Evolutionary conservation across 35 echinoderm and acorn worm species (phyloP).

Genomic region (Amphiura filiformis): DNA sequence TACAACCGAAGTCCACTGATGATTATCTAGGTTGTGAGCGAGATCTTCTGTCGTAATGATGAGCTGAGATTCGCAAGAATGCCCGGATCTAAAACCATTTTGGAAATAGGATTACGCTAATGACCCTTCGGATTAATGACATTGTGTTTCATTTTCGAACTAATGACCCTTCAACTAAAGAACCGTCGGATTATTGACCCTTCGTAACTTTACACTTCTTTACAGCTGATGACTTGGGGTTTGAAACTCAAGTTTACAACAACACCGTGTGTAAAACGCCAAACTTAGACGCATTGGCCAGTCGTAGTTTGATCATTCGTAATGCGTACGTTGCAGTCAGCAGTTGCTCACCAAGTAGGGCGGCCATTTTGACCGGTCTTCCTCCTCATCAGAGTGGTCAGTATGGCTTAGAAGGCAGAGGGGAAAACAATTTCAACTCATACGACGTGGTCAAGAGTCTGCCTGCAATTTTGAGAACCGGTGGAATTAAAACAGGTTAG

Average conservation of each 20-base stretch:
- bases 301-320: slow-evolving; percentile 61
- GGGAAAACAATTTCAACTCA: slow-evolving; percentile 69
- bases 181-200: too few species aligned
- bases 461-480: slow-evolving; percentile 52
- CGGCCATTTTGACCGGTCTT: slow-evolving; percentile 75
- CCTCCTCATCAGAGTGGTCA: slow-evolving; percentile 86
- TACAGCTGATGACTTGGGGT: slow-evolving; percentile 81
- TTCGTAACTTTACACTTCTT: too few species aligned
- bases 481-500: slow-evolving; percentile 71
- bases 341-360: slow-evolving; percentile 90
- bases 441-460: slow-evolving; percentile 80
- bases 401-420: slow-evolving; percentile 64
- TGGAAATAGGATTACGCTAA: too few species aligned
- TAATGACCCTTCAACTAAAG: too few species aligned
- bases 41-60: too few species aligned
- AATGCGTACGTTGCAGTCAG: slow-evolving; percentile 88
- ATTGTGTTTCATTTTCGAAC: too few species aligned
- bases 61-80: too few species aligned
- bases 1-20: too few species aligned
- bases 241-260: slow-evolving; percentile 84
- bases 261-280: slow-evolving; percentile 83
- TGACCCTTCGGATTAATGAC: too few species aligned
- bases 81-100: too few species aligned
- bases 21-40: too few species aligned
- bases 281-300: slow-evolving; percentile 58